These are phyloP conservation scores for Philereme vetulata DNA, from an alignment of 2,888 invertebrate species.

Conservation along the genomic window DNA sequence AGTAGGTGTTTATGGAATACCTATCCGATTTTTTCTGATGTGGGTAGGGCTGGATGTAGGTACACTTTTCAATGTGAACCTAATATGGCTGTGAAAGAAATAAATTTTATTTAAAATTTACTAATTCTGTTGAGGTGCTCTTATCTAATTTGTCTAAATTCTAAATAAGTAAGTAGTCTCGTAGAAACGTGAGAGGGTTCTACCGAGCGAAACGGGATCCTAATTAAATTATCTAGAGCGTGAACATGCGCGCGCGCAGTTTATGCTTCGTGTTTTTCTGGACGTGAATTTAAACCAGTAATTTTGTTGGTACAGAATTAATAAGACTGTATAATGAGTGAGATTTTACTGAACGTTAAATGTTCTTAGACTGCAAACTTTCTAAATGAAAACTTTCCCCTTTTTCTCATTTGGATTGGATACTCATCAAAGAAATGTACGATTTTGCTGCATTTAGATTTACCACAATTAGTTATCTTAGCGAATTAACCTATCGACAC, in stretches of 20 bases:
- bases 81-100: too few species aligned
- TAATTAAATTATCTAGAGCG: constrained; percentile 81
- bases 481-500: too few species aligned
- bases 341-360: constrained; percentile 30
- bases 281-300: constrained; percentile 51
- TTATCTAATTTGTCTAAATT: constrained; percentile 27
- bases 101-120: too few species aligned
- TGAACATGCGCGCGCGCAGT: constrained; percentile 64
- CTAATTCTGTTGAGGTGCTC: too few species aligned
- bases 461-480: too few species aligned
- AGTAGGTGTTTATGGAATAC: too few species aligned
- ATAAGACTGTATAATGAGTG: constrained; percentile 33
- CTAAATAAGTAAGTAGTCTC: constrained; percentile 55
- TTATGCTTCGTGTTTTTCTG: constrained; percentile 58
- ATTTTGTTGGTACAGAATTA: constrained; percentile 47
- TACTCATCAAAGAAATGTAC: too few species aligned
- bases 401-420: too few species aligned
- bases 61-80: too few species aligned
- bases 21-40: too few species aligned
- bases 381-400: constrained; percentile 18
- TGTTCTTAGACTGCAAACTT: constrained; percentile 25
- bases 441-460: too few species aligned
- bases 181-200: constrained; percentile 70
- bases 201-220: constrained; percentile 74
- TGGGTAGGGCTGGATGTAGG: too few species aligned